Evolutionary conservation across 2,797 vertebrate species (phyloP), one percentile per base, ranked within the genome.

Genomic region (Carduelis carduelis): DNA sequence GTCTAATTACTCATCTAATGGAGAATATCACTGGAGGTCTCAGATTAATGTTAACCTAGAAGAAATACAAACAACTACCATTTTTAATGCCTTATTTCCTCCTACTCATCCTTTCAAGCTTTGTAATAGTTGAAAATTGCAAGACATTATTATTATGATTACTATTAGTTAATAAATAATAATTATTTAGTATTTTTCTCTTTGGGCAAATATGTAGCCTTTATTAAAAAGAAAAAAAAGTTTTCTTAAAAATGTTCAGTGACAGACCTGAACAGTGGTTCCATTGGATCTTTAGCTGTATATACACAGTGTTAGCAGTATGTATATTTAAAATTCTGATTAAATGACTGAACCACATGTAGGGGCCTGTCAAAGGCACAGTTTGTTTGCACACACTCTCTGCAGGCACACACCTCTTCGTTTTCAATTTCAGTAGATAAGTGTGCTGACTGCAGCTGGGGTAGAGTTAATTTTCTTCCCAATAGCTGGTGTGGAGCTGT

Each of bases 401-500:
- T 20, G 13, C 14, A 47, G 34, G 6, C 14, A 53, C 59, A 2
- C 9, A 34, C 3, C 23, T 56, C 11, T 76, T 60, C 8, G 8
- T 27, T 71, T 57, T 39, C 23, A 61, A 3, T 44, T 55, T 77
- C 30, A 59, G 8, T 7, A 50, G 2, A 3, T n/a, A 41, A 71
- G 2, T 41, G 28, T 28, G 24, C 35, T 47, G 28, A 15, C 34
- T 64, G 11, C 9, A 37, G 7, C n/a, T 52, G 11, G 26, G 4
- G 5, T 8, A 23, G 16, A 30, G 32, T 44, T 22, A 6, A 28
- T 28, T 83, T 39, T 55, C 15, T 24, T 63, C 6, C 28, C 28
- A 23, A 2, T 2, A 17, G 7, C 39, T 30, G 49, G 1, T 20
- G 8, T 3, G 4, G 10, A 1, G 8, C 16, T n/a, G 6, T 21